Base-by-base conservation (phyloP, 2,797 vertebrate genomes). In the Loriculus beryllinus region DNA sequence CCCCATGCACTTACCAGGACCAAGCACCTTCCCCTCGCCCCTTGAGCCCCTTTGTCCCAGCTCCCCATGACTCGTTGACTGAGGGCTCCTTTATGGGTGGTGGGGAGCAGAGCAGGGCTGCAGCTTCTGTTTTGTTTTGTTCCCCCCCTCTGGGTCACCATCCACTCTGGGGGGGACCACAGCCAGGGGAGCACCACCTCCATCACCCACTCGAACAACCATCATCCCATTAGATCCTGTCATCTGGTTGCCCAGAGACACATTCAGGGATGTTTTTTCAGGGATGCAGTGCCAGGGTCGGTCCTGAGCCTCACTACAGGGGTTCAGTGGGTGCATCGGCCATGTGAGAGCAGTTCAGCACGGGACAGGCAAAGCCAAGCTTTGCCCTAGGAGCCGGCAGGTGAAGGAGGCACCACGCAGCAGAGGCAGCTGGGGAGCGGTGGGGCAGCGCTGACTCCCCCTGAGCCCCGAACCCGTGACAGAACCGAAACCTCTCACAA, bases 61-160 rank as follows among this genome's bases (percentile, higher is more conserved):
- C 31, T 54, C 60, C 45, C 49, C 2, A 1, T 37, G 15, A 35
- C 35, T 10, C 0, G 35, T 4, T 59, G 51, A 14, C 15, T 2
- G 6, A 7, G 54, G 12, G 20, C 21, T 74, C 31, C 28, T n/a
- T n/a, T 22, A 49, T 39, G 57, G 57, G 49, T 25, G 42, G 16
- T 4, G 20, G 29, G 63, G 63, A 77, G 47, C 52, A 67, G 59
- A 60, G 40, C 29, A 42, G 14, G 90, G 81, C 79, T 92, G 89
- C 93, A 64, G 91, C 87, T 93, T 64, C 54, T 57, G n/a, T 57
- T 75, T 74, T 60, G 47, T 86, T 96, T 93, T 76, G n/a, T 88
- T 82, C 74, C 67, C 54, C 57, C 28, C 9, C 84, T 62, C 65
- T 22, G 42, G 93, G 86, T 87, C 75, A 40, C 43, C 56, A 7